A percentile compares a stretch with the other conserved stretches of the same genome.
Conservation (phyloP, 1,140 invertebrate genomes). For the Drosophila sturtevanti region DNA sequence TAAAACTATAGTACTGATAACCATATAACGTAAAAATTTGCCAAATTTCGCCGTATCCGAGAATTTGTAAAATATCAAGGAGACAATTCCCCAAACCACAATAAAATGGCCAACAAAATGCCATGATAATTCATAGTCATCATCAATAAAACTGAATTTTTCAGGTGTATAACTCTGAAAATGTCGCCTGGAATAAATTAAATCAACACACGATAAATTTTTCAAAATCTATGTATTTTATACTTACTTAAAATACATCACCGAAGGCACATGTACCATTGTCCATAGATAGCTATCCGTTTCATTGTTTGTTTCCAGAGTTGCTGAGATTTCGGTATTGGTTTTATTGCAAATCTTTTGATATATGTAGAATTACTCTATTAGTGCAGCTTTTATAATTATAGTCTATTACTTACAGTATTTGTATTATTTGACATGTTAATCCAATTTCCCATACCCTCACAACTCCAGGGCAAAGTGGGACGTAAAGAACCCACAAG, state of each 20-base stretch:
- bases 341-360: slow-evolving; percentile 38
- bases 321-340: background rate
- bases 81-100: slow-evolving; percentile 48
- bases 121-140: slow-evolving; percentile 40
- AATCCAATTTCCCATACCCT: slow-evolving; percentile 31
- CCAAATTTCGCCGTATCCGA: slow-evolving; percentile 65
- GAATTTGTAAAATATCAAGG: slow-evolving; percentile 55
- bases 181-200: slow-evolving; percentile 29
- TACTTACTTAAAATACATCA: slow-evolving; percentile 62
- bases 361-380: background rate
- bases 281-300: background rate
- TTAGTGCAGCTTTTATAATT: too few species aligned
- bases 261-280: slow-evolving; percentile 54
- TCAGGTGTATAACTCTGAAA: background rate
- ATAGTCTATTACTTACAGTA: slow-evolving; percentile 27
- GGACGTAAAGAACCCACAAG: slow-evolving; percentile 60
- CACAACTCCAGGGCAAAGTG: slow-evolving; percentile 74
- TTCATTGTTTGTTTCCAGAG: background rate
- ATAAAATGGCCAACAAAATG: slow-evolving; percentile 22
- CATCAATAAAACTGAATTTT: accelerated
- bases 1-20: slow-evolving; percentile 34
- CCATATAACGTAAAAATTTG: slow-evolving; percentile 47
- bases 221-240: background rate
- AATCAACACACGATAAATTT: background rate
- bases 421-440: background rate